Evolutionary conservation across 64 coral and sea anemone species (phyloP), one percentile per base, ranked within the genome.

Genomic region (Hydrozoanthus tunicans): DNA sequence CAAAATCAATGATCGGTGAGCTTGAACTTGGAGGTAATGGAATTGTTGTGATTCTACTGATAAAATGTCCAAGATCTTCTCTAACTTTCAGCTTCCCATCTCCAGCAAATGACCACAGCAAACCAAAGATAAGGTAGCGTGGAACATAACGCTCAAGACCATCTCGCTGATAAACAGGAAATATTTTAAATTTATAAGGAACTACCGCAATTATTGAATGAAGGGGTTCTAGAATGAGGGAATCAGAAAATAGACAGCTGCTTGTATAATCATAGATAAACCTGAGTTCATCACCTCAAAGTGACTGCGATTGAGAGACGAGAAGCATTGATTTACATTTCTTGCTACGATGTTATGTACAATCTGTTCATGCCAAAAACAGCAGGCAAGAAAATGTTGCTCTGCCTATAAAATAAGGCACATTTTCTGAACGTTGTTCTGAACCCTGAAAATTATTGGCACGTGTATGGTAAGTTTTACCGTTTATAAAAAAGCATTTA

Each of bases 21-120:
- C 82, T 62, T 14, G 97, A 85, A n/a, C 91, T 99, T 5, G 92
- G 88, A 9, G 97, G 97, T 24, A 99, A 81, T 60, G 97, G 97
- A 67, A 99, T 94, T 69, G 97, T 96, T 10, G 97, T 94, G 64
- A 99, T 95, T 64, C 89, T 94, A 64, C 65, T 93, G 61, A 99
- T 84, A 63, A 95, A 90, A 14, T 89, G 79, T 63, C 97, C 97
- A 32, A 99, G 86, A 56, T 99, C 97, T 81, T 99, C 97, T 78
- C 97, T 81, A 1, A 91, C 90, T 73, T 96, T 99, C 63, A 99
- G 79, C 62, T 94, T 99, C 51, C 94, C 92, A 78, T 99, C 97
- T 73, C 97, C 97, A 81, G 94, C 90, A 81, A 99, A 99, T 2
- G 97, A 93, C 97, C 97, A 99, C 60, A 99, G 62, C 10, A 99